Base-by-base conservation (phyloP, 2,888 invertebrate genomes). In the Athalia circularis region DNA sequence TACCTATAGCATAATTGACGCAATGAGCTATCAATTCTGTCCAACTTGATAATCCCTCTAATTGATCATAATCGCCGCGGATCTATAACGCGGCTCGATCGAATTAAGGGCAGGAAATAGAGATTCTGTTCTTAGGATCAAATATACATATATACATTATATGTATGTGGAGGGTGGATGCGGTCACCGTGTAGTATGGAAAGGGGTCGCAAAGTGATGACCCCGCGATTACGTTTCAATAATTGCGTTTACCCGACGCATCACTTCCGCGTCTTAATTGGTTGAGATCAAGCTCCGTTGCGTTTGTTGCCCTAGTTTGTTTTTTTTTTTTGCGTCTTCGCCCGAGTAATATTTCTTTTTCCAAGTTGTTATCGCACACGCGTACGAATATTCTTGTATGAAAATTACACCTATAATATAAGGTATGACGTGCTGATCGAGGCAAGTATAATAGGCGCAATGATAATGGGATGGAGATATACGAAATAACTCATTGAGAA, bases 41-140 rank as follows among this genome's bases (percentile, higher is more conserved):
- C 54, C 54, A 68, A 54, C 52, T 68, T 68, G 50, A 15, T 68
- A 68, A 68, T 68, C 54, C 50, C 54, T 68, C 52, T 43, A 68
- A 68, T 68, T 68, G 68, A 68, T 54, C 52, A 68, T 4, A n/a
- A 54, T 9, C 9, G 6, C n/a, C 7, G 54, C 7, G 54, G 54
- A 54, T 54, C 54, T n/a, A 54, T 11, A 11, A n/a, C 9, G 54
- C 9, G 72, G 13, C 72, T 15, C 72, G 13, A 72, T 72, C 47
- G n/a, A 59, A 72, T 72, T 57, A 47, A 59, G 72, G 72, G 59
- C 72, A 45, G 72, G 72, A 72, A 57, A 59, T 72, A 45, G 13
- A 13, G 5, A 59, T 59, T 65, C 72, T 8, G 52, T 67, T 67
- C 8, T 52, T 52, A n/a, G 9, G 29, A 67, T 67, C 52, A 67